Evolutionary conservation across 1,140 invertebrate genomes (phyloP).

Genomic region (Macrobrachium rosenbergii): DNA sequence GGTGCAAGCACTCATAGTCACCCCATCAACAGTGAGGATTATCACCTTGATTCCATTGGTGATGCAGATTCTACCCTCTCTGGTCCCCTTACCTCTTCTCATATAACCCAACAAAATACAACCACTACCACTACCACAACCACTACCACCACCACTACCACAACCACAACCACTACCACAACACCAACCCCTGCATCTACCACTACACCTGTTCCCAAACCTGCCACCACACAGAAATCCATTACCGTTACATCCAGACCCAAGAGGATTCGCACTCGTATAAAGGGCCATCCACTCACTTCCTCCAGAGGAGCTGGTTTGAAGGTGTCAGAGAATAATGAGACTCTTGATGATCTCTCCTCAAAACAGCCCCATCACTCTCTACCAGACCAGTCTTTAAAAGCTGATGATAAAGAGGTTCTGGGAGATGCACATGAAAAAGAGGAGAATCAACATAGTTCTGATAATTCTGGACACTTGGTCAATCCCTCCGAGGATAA

Average conservation of each 20-base stretch:
- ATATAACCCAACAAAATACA: slow-evolving; percentile 15
- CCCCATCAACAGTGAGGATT: slow-evolving; percentile 43
- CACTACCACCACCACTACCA: slow-evolving; percentile 25
- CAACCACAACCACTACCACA: slow-evolving; percentile 35
- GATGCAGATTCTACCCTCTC: slow-evolving; percentile 6
- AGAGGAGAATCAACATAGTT: not conserved
- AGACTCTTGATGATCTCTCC: not conserved
- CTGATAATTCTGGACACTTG: slow-evolving; percentile 1
- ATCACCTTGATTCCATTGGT: slow-evolving; percentile 34
- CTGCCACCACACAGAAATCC: not conserved
- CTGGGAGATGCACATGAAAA: not conserved
- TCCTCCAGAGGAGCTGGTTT: not conserved
- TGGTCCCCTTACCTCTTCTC: slow-evolving; percentile 26
- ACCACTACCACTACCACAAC: slow-evolving; percentile 29
- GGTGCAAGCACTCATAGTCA: not conserved
- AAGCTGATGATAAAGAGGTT: no score
- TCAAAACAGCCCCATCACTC: no score
- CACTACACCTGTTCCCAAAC: not conserved
- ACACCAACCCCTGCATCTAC: slow-evolving; percentile 27
- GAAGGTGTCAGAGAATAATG: slow-evolving; percentile 9
- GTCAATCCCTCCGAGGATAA: not conserved
- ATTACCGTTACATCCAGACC: slow-evolving; percentile 22
- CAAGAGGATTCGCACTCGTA: slow-evolving; percentile 11
- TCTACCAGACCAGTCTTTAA: no score
- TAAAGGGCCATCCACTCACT: not conserved